Evolutionary conservation across 2,888 invertebrate genomes (phyloP).

Genomic region (Scaptomyza flava): DNA sequence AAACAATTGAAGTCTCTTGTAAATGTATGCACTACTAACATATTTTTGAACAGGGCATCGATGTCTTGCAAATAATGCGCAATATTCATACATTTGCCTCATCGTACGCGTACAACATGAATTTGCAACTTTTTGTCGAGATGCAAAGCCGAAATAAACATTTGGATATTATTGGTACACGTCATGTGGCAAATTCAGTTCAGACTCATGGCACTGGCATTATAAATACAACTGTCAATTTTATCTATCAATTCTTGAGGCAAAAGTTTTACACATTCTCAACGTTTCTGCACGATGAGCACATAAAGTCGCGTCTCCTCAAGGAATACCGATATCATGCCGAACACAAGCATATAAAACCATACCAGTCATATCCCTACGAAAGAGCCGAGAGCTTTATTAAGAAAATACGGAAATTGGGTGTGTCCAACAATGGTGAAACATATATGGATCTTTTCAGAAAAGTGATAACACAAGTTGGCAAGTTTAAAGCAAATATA

Average conservation of each 20-base stretch:
- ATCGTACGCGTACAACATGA: slow-evolving; percentile 96
- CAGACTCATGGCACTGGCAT: slow-evolving; percentile 98
- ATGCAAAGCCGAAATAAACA: slow-evolving; percentile 95
- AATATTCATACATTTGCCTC: slow-evolving; percentile 98
- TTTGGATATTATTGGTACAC: slow-evolving; percentile 96
- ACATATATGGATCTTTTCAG: slow-evolving; percentile 97
- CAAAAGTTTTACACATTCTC: slow-evolving; percentile 97
- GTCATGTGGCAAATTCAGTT: slow-evolving; percentile 98
- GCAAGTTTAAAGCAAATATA: slow-evolving; percentile 86
- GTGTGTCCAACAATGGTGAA: slow-evolving; percentile 91
- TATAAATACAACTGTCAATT: slow-evolving; percentile 97
- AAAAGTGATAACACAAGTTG: slow-evolving; percentile 96
- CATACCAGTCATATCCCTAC: slow-evolving; percentile 85
- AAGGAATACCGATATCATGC: slow-evolving; percentile 94
- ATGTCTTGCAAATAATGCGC: slow-evolving; percentile 98
- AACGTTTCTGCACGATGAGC: slow-evolving; percentile 98
- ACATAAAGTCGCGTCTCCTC: slow-evolving; percentile 96
- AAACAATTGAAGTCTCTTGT: background rate
- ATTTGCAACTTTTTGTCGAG: slow-evolving; percentile 98
- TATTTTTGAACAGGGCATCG: slow-evolving; percentile 88
- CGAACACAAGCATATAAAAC: slow-evolving; percentile 85
- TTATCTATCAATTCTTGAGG: slow-evolving; percentile 96
- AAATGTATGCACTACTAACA: too few species aligned
- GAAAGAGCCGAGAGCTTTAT: slow-evolving; percentile 97
- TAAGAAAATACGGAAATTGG: slow-evolving; percentile 94